These are phyloP conservation scores for Phaedon cochleariae DNA, from an alignment of 2,888 invertebrate genomes.

Conservation along the genomic window DNA sequence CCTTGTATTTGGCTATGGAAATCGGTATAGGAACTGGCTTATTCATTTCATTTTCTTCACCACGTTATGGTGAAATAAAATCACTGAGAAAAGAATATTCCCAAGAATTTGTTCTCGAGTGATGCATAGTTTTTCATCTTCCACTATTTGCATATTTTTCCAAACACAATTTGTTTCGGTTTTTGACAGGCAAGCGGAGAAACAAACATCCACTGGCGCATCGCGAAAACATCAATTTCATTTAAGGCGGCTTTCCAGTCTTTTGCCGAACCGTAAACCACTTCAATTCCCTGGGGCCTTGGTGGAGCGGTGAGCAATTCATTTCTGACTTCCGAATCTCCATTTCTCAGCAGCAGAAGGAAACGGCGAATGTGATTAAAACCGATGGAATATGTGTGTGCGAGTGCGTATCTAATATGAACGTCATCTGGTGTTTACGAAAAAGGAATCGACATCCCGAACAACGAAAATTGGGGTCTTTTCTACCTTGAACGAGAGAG, in stretches of 20 bases:
- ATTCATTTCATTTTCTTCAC: too few species aligned
- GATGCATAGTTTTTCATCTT: not conserved
- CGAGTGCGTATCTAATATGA: not conserved
- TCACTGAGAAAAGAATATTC: not conserved
- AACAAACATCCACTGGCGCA: slow-evolving; percentile 31
- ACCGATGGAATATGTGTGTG: not conserved
- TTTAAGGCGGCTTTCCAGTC: slow-evolving; percentile 32
- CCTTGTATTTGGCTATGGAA: too few species aligned
- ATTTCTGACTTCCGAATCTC: slow-evolving; percentile 45
- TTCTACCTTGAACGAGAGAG: too few species aligned
- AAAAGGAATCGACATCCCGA: too few species aligned
- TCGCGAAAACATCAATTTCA: slow-evolving; percentile 38
- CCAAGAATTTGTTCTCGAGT: not conserved
- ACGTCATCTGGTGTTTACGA: not conserved
- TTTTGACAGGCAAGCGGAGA: slow-evolving; percentile 23
- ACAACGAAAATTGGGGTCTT: too few species aligned
- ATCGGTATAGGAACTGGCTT: too few species aligned
- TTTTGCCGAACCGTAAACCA: slow-evolving; percentile 26
- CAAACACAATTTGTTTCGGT: slow-evolving; percentile 30
- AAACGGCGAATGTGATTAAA: not conserved
- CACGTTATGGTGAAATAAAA: too few species aligned
- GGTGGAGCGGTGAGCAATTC: slow-evolving; percentile 43
- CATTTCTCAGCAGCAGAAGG: slow-evolving; percentile 27
- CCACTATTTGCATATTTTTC: slow-evolving; percentile 15
- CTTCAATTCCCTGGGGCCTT: slow-evolving; percentile 39